Evolutionary conservation across 2,888 invertebrate species (phyloP).

Genomic region (Euspilapteryx auroguttella): DNA sequence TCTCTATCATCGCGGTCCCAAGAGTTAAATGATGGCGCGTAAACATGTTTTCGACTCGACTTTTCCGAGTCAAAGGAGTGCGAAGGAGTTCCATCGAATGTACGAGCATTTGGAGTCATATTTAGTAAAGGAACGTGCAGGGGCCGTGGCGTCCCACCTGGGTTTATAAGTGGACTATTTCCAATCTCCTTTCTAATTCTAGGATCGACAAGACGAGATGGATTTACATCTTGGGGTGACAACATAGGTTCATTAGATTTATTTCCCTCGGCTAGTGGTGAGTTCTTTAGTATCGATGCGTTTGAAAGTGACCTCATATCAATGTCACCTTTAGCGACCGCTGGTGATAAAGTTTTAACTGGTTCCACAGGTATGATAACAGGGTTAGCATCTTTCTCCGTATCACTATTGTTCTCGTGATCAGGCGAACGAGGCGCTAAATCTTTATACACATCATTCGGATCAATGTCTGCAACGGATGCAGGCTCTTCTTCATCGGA

Average conservation of each 20-base stretch:
- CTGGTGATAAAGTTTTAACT: constrained; percentile 18
- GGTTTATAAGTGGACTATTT: constrained; percentile 11
- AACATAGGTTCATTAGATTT: neutral
- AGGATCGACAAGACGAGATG: constrained; percentile 18
- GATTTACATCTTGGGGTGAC: neutral
- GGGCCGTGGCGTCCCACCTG: constrained; percentile 14
- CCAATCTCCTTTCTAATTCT: constrained; percentile 22
- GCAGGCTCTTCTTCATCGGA: constrained; percentile 23
- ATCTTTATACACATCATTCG: constrained; percentile 22
- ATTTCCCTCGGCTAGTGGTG: neutral
- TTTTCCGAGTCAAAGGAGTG: constrained; percentile 22
- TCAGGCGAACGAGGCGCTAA: constrained; percentile 46
- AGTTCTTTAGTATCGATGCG: constrained; percentile 4
- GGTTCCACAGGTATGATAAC: constrained; percentile 42
- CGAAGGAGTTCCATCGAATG: constrained; percentile 23
- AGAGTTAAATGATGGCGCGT: constrained; percentile 25
- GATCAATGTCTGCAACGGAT: constrained; percentile 10
- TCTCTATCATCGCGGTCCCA: neutral
- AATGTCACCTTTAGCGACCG: constrained; percentile 20
- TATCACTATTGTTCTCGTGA: constrained; percentile 17
- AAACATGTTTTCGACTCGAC: constrained; percentile 25
- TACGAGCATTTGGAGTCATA: constrained; percentile 11
- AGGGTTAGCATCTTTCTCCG: constrained; percentile 17
- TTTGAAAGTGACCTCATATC: constrained; percentile 33
- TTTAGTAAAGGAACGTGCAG: constrained; percentile 11